These are phyloP conservation scores for Timema cristinae DNA, from an alignment of 2,888 invertebrate genomes.

Conservation along the genomic window DNA sequence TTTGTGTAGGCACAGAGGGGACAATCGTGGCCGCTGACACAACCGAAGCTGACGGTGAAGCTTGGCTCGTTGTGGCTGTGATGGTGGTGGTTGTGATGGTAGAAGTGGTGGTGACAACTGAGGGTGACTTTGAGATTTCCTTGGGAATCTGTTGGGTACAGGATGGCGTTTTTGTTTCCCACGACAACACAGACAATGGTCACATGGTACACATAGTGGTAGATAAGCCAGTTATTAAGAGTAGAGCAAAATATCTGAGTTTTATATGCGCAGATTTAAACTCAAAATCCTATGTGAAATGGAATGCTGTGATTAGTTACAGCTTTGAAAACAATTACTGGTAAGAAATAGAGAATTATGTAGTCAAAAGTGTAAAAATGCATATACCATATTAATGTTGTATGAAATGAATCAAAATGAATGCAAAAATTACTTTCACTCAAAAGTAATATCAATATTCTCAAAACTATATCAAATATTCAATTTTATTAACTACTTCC, in stretches of 20 bases:
- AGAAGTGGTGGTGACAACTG: conserved; percentile 39
- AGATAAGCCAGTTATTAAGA: background rate
- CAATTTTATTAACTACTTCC: too few relatives aligned
- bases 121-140: conserved; percentile 49
- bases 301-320: too few relatives aligned
- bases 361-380: too few relatives aligned
- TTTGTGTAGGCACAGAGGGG: conserved; percentile 33
- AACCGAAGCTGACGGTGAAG: too few relatives aligned
- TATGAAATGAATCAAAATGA: too few relatives aligned
- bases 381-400: too few relatives aligned
- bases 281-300: too few relatives aligned
- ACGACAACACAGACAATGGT: conserved; percentile 27
- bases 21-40: conserved; percentile 32
- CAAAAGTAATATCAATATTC: too few relatives aligned
- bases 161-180: conserved; percentile 12
- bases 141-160: conserved; percentile 55
- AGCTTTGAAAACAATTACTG: too few relatives aligned
- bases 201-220: conserved; percentile 11
- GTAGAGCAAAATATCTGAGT: background rate
- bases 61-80: conserved; percentile 15
- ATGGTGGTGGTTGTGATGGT: conserved; percentile 44
- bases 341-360: too few relatives aligned
- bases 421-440: too few relatives aligned
- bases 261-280: conserved; percentile 19
- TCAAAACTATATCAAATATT: too few relatives aligned